Base-by-base conservation (phyloP, 2,113 vertebrate genomes). In the Laterallus jamaicensis region DNA sequence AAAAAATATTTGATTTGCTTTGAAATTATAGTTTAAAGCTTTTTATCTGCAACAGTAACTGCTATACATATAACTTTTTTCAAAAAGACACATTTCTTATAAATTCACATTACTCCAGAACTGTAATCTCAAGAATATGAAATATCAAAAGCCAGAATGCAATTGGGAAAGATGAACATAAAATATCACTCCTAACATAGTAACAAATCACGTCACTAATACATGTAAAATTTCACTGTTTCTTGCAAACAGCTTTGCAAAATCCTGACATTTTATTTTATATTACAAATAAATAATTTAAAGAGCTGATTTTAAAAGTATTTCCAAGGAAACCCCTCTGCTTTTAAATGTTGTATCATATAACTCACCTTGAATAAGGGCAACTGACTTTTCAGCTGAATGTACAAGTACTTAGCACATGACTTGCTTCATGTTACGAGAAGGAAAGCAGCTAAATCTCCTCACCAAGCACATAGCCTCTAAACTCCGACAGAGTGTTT, bases 281-380 rank as follows among this genome's bases (percentile, higher is more conserved):
- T 32, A 63, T 49, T 81, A 44, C 42, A 83, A 81, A 54, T 8
- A 74, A 74, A 49, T 35, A 68, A 42, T 83, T 85, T 78, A 31
- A 86, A 81, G 24, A 88, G 5, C 32, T 39, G 12, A 82, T 59
- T 44, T 87, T n/a, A 21, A 29, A 76, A 70, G 5, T 24, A 82
- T 24, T 93, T 64, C 49, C 74, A 26, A 78, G 56, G 64, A 96
- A 95, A 94, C 20, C 7, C 5, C n/a, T 69, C 28, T 63, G 55
- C 83, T 78, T 90, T 93, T 50, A 93, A 84, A 60, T 1, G 2
- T 49, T 66, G 12, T 64, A 70, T 67, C 42, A 11, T 82, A 86
- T 54, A 62, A 95, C 98, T 98, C 97, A 98, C 98, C 98, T 97
- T 94, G 58, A 83, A 66, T 76, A 87, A 52, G 39, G 92, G 82